Evolutionary conservation across 2,888 invertebrate genomes (phyloP).

Genomic region (Lordiphosa andalusiaca): DNA sequence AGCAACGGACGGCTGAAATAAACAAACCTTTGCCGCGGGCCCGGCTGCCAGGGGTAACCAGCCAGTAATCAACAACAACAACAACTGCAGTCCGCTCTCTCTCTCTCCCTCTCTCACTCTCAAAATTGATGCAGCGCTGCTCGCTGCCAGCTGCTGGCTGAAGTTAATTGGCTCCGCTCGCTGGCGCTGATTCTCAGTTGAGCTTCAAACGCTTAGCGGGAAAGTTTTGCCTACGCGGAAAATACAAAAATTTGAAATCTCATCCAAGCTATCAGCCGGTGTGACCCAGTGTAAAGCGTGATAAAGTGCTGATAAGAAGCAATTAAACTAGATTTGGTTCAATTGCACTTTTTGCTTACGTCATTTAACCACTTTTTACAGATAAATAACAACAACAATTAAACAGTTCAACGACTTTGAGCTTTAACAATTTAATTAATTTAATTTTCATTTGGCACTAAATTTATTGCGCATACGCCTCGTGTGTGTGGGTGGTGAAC

Average conservation of each 20-base stretch:
- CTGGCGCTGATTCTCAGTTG: conserved; percentile 41
- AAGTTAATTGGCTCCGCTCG: conserved; percentile 21
- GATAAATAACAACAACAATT: conserved; percentile 6
- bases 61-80: conserved; percentile 55
- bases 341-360: conserved; percentile 26
- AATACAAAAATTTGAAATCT: conserved; percentile 8
- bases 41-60: conserved; percentile 69
- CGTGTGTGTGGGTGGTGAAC: conserved; percentile 25
- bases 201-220: conserved; percentile 55
- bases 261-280: conserved; percentile 2
- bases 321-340: too few species aligned
- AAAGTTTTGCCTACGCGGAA: conserved; percentile 41
- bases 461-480: conserved; percentile 20
- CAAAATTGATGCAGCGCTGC: not conserved
- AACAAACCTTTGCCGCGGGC: conserved; percentile 33
- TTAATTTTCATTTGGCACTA: conserved; percentile 28
- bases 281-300: not conserved
- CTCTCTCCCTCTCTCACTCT: not conserved
- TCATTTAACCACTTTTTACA: conserved; percentile 23
- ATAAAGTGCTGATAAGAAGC: not conserved
- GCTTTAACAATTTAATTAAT: conserved; percentile 27
- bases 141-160: conserved; percentile 10
- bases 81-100: conserved; percentile 35
- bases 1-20: conserved; percentile 44
- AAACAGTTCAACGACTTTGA: conserved; percentile 37